These are phyloP conservation scores for Xenentodon cancila DNA, from an alignment of 2,797 vertebrate genomes.

Conservation along the genomic window DNA sequence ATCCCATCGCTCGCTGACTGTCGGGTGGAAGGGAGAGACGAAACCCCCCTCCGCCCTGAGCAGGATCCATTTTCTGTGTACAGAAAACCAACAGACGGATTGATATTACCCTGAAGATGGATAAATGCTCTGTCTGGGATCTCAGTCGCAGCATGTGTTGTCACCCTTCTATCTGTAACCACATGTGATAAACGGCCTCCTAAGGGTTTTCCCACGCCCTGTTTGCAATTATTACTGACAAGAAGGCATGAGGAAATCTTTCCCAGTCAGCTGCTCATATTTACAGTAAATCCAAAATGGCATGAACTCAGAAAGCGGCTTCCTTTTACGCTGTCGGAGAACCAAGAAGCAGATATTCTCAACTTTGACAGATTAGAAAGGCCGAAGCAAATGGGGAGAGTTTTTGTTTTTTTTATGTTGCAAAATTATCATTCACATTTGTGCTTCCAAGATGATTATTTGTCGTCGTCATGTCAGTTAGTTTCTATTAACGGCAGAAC, in stretches of 20 bases:
- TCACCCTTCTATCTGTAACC: too few species aligned
- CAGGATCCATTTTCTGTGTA: too few species aligned
- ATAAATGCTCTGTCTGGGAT: background rate
- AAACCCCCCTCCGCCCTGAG: too few species aligned
- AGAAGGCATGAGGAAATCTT: too few species aligned
- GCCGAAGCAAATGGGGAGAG: too few species aligned
- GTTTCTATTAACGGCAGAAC: slow-evolving; percentile 7
- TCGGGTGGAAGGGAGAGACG: too few species aligned
- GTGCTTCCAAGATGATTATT: slow-evolving; percentile 19
- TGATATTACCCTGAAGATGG: background rate
- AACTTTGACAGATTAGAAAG: background rate
- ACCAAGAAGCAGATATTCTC: background rate
- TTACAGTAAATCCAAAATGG: slow-evolving; percentile 34
- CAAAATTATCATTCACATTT: background rate
- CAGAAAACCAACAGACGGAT: background rate
- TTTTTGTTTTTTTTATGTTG: too few species aligned
- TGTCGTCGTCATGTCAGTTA: background rate
- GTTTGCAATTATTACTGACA: slow-evolving; percentile 14
- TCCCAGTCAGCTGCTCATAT: slow-evolving; percentile 37
- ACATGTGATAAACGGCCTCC: too few species aligned
- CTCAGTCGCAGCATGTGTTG: too few species aligned
- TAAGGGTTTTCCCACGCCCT: slow-evolving; percentile 34
- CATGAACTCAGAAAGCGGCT: background rate
- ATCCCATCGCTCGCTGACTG: too few species aligned
- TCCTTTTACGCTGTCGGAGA: slow-evolving; percentile 10